Evolutionary conservation across 64 coral and sea anemone genomes (phyloP), one percentile per base, ranked within the genome.

Genomic region (Montipora efflorescens): DNA sequence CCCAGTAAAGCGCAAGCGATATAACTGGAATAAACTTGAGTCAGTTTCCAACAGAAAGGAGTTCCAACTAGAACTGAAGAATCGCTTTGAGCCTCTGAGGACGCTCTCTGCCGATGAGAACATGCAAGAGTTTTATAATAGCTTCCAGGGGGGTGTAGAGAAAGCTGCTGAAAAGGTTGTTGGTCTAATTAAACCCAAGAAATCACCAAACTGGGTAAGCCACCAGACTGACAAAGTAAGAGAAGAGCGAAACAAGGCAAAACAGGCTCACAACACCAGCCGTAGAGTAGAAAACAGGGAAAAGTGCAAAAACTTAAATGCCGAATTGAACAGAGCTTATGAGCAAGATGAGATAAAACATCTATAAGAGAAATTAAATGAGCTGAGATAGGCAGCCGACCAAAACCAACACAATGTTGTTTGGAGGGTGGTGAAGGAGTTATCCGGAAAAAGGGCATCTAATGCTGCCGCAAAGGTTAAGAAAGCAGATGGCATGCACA

Each of bases 11-110:
- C 51, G 2, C n/a, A 55, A 55, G 22, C 16, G 36, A 67, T 86
- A 22, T 74, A 67, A 86, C 59, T 86, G 59, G 57, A 69, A 45
- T 8, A 86, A 86, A 19, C 58, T 86, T 57, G 25, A 68, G 19
- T 36, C 62, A 21, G 3, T 5, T 23, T 8, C n/a, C 2, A n/a
- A 8, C 22, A 74, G 19, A 74, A 25, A 28, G 70, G 70, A 74
- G 22, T 74, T 74, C 21, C 70, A 28, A 8, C 21, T 74, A 22
- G 70, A 74, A 25, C 70, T 74, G 70, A 23, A 21, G 7, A 70
- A 70, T 15, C 67, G 67, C 12, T 70, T 70, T 19, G 2, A 70
- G 20, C 14, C 59, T 10, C 14, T 61, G 59, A 61, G 8, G 18
- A 6, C 78, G 12, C 78, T 80, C 28, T 28, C 47, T 48, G 5